A percentile compares a stretch with the other conserved stretches of the same genome.
Evolutionary conservation across 2,113 vertebrate species (phyloP).

Genomic region (Neogobius melanostomus): DNA sequence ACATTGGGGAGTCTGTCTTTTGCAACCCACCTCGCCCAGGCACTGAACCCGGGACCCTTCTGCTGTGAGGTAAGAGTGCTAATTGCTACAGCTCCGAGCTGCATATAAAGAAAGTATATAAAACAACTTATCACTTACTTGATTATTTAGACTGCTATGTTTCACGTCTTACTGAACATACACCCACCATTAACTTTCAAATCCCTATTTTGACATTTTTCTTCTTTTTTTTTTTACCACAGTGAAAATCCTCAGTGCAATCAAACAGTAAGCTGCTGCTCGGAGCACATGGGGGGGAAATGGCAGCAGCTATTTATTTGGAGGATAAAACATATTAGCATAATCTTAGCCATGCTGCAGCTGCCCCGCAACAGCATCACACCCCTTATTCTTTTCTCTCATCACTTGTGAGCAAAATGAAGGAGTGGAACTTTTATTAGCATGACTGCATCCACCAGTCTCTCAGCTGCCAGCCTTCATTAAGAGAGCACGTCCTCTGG

Average conservation of each 20-base stretch:
- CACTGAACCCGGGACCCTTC: no score
- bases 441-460: constrained; percentile 39
- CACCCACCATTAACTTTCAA: constrained; percentile 7
- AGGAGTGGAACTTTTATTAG: constrained; percentile 44
- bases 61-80: no score
- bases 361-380: constrained; percentile 47
- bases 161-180: not conserved
- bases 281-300: constrained; percentile 29
- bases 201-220: constrained; percentile 29
- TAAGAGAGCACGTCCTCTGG: constrained; percentile 43
- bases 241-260: constrained; percentile 33
- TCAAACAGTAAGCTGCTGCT: constrained; percentile 25
- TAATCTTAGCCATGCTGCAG: constrained; percentile 60
- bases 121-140: no score
- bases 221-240: constrained; percentile 42
- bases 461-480: constrained; percentile 48
- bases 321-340: constrained; percentile 59
- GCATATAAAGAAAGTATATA: no score
- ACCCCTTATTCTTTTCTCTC: constrained; percentile 48
- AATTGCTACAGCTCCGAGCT: no score
- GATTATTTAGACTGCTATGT: no score
- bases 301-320: constrained; percentile 56
- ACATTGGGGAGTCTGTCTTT: no score
- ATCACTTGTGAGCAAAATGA: constrained; percentile 45
- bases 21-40: no score